A percentile compares a stretch with the other conserved stretches of the same genome.
These are phyloP conservation scores for Gambusia holbrooki DNA, from an alignment of 2,113 vertebrate genomes.

Conservation along the genomic window DNA sequence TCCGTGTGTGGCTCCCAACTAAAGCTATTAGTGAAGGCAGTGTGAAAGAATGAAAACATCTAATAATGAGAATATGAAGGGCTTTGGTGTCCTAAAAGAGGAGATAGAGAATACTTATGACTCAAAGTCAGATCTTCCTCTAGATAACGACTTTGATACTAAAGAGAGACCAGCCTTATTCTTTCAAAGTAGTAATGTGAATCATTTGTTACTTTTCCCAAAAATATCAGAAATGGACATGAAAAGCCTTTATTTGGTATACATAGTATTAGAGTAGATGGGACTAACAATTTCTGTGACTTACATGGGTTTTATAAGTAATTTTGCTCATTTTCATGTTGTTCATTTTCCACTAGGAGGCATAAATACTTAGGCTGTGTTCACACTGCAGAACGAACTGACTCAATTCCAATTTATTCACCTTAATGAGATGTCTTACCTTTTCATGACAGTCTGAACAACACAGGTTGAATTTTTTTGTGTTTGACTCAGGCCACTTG, in stretches of 20 bases:
- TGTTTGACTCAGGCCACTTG: too few relatives aligned
- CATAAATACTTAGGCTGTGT: neutral
- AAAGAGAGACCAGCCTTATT: neutral
- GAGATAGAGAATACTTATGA: neutral
- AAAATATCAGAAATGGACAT: too few relatives aligned
- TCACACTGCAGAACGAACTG: too few relatives aligned
- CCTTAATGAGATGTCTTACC: too few relatives aligned
- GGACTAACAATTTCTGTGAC: too few relatives aligned
- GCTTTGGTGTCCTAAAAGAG: neutral
- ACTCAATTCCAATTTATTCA: too few relatives aligned
- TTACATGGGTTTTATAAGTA: too few relatives aligned
- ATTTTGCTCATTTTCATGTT: neutral
- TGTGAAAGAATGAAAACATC: neutral
- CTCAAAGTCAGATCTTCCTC: neutral
- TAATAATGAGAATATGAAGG: neutral
- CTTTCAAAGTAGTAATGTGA: neutral
- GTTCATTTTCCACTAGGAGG: neutral
- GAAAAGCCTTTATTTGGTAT: too few relatives aligned
- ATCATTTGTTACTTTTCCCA: too few relatives aligned
- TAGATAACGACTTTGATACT: neutral
- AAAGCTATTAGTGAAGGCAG: slow-evolving; percentile 8
- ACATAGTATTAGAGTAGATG: too few relatives aligned
- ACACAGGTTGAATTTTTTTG: too few relatives aligned
- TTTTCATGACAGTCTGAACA: too few relatives aligned
- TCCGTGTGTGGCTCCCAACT: neutral